Evolutionary conservation across 2,113 vertebrate genomes (phyloP), one percentile per base, ranked within the genome.

Genomic region (Sterrhoptilus dennistouni): DNA sequence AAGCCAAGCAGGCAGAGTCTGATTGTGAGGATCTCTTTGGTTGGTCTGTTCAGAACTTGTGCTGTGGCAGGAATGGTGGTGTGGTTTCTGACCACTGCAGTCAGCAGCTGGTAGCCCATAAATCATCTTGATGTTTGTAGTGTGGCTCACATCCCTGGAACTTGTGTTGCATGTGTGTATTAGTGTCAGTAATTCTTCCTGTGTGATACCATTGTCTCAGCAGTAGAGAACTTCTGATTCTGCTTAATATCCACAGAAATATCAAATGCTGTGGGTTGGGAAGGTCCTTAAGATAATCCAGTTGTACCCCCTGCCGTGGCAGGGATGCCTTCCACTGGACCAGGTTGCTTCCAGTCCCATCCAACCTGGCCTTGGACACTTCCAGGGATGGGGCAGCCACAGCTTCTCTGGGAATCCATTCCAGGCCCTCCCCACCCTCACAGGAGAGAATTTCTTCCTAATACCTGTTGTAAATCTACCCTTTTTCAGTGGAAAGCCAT

Each of bases 291-390:
- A 65, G 35, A 24, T 47, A 18, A 65, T 16, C 27, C 38, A 74
- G 19, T 65, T 21, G 12, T 6, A 18, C 68, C 28, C 5, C n/a
- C 28, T 65, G 40, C 38, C 28, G 8, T 23, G 50, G 9, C 60
- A 49, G 60, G 60, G 24, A 17, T 9, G 20, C 10, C 20, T 57
- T 42, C 35, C 42, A 29, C 60, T 24, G 8, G 0, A 0, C 8
- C 70, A 57, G 50, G 60, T 1, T 65, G 15, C 10, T 65, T 24
- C 42, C 33, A 24, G 35, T 63, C 40, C 42, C 1, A 1, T 35
- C 60, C 60, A 40, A 0, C 16, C 42, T 75, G 50, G 29, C 35
- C 42, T 49, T 65, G 83, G 42, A 21, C 35, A 14, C 20, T 35
- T 29, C 24, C 35, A 66, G 52, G 42, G 52, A 25, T 35, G 52